These are phyloP conservation scores for Dreissena polymorpha DNA, from an alignment of 1,140 invertebrate genomes.

Conservation along the genomic window DNA sequence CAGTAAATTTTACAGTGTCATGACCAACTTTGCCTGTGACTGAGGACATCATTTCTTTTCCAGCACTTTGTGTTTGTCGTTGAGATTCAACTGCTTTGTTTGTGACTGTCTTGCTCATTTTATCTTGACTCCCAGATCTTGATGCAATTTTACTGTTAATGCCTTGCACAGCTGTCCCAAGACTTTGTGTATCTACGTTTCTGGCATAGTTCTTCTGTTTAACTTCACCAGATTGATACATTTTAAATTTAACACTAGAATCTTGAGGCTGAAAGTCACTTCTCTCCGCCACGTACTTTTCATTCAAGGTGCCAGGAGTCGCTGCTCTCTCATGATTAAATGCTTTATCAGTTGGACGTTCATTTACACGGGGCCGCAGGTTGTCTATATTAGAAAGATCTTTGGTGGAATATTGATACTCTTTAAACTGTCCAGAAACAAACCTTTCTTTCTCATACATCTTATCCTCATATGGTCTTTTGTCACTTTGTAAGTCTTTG, in stretches of 20 bases:
- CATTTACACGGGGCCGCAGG: conserved; percentile 11
- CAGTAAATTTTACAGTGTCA: background rate
- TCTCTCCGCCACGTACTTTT: too few relatives aligned
- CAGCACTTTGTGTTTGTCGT: background rate
- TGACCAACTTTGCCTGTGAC: background rate
- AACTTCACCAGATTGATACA: background rate
- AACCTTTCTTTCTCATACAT: too few relatives aligned
- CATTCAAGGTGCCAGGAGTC: background rate
- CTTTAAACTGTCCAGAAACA: too few relatives aligned
- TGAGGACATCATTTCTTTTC: background rate
- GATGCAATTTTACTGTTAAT: too few relatives aligned
- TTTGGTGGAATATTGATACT: background rate
- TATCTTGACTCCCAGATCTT: background rate
- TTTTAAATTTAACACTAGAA: too few relatives aligned
- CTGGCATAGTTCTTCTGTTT: background rate
- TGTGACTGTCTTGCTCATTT: background rate
- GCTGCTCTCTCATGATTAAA: conserved; percentile 27
- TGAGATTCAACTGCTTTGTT: background rate
- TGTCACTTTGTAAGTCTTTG: too few relatives aligned
- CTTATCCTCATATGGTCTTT: too few relatives aligned
- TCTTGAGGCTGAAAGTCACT: too few relatives aligned
- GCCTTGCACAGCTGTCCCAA: background rate
- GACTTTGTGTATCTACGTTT: too few relatives aligned
- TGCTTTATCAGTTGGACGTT: conserved; percentile 14
- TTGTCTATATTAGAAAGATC: conserved; percentile 39